Percentiles rank a stretch among this genome's conserved stretches.
These are phyloP conservation scores for Cyanistes caeruleus DNA, from an alignment of 2,113 vertebrate genomes.

Conservation along the genomic window DNA sequence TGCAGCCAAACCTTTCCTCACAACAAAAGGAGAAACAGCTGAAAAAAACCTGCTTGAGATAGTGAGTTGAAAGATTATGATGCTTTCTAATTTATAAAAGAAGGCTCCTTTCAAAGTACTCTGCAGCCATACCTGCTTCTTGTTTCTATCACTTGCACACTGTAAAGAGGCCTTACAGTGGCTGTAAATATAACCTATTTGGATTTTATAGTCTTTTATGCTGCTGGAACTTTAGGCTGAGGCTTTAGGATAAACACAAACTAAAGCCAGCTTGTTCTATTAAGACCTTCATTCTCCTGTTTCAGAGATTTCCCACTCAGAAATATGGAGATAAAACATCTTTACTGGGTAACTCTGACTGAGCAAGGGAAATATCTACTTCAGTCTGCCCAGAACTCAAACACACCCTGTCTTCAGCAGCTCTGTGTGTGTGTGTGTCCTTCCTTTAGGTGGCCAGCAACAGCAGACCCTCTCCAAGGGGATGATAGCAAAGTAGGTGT, in stretches of 20 bases:
- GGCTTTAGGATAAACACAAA: background rate
- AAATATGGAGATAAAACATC: background rate
- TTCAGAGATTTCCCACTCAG: background rate
- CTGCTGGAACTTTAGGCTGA: background rate
- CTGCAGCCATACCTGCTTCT: background rate
- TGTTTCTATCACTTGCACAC: background rate
- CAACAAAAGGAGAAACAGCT: background rate
- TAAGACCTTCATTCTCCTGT: background rate
- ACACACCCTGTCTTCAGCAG: background rate
- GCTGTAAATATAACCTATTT: background rate
- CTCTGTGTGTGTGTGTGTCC: rapidly evolving
- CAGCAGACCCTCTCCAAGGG: background rate
- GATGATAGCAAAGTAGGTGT: background rate
- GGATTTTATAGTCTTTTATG: background rate
- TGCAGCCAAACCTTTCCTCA: slow-evolving; percentile 8
- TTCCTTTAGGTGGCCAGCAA: background rate
- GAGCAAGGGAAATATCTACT: rapidly evolving
- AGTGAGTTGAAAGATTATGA: background rate
- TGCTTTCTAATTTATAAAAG: slow-evolving; percentile 3
- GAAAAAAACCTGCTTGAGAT: background rate
- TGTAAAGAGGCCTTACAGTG: background rate
- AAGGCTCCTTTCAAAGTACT: background rate
- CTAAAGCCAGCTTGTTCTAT: background rate
- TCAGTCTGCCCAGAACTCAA: background rate
- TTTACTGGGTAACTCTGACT: background rate